Percentiles rank a stretch among this genome's conserved stretches.
Conservation (phyloP, 2,888 invertebrate genomes). For the Megastigmus dorsalis region DNA sequence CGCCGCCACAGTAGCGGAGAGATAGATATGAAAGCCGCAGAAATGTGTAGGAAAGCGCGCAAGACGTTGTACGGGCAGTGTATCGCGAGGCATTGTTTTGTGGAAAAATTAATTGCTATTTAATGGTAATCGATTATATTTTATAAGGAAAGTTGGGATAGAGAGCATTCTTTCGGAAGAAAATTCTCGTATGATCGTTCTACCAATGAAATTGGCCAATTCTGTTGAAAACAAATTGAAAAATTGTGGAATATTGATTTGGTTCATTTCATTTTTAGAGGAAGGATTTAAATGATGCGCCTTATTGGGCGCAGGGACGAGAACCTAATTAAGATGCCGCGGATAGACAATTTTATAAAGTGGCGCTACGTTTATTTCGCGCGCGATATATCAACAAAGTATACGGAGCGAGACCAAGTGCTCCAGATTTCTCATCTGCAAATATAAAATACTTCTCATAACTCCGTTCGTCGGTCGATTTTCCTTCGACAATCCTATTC, state of each 20-base stretch:
- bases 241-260: too few species aligned
- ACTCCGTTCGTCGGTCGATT: neutral
- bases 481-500: too few species aligned
- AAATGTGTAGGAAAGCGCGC: neutral
- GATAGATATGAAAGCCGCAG: constrained; percentile 7
- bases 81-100: too few species aligned
- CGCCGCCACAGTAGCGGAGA: too few species aligned
- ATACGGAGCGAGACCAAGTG: constrained; percentile 11
- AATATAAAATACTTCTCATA: constrained; percentile 10
- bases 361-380: neutral
- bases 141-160: too few species aligned
- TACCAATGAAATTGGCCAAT: neutral
- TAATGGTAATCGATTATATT: neutral
- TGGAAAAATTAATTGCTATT: neutral
- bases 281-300: constrained; percentile 19
- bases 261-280: too few species aligned
- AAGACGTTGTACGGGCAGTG: too few species aligned
- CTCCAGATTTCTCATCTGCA: constrained; percentile 31
- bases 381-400: neutral
- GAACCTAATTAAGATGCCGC: neutral
- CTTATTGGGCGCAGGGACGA: neutral
- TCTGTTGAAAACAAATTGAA: neutral
- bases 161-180: too few species aligned
- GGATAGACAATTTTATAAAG: constrained; percentile 18
- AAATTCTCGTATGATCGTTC: neutral